Evolutionary conservation across 1,140 invertebrate genomes (phyloP).

Genomic region (Metaphire vulgaris): DNA sequence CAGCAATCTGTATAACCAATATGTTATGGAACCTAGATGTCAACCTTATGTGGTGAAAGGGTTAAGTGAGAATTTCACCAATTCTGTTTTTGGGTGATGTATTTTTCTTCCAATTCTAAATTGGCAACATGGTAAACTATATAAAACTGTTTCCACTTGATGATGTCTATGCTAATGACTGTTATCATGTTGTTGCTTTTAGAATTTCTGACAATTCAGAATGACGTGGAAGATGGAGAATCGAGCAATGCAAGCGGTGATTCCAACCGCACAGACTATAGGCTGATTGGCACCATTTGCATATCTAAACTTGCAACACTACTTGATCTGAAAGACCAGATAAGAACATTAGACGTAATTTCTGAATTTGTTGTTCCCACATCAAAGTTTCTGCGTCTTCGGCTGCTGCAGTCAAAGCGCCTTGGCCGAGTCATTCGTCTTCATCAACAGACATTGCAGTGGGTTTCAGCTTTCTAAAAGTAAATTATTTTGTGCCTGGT

Average conservation of each 20-base stretch:
- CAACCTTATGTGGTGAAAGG: too few relatives aligned
- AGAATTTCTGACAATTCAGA: background rate
- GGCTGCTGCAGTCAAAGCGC: slow-evolving; percentile 34
- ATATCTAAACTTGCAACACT: slow-evolving; percentile 36
- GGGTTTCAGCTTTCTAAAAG: slow-evolving; percentile 10
- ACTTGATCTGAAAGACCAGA: slow-evolving; percentile 38
- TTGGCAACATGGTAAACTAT: too few relatives aligned
- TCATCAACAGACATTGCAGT: slow-evolving; percentile 36
- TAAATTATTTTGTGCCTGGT: too few relatives aligned
- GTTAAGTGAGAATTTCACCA: too few relatives aligned
- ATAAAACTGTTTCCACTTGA: too few relatives aligned
- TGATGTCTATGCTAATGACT: too few relatives aligned
- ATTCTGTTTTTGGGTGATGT: too few relatives aligned
- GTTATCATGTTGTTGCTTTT: background rate
- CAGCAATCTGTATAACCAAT: too few relatives aligned
- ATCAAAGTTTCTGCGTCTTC: slow-evolving; percentile 36
- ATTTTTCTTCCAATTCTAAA: too few relatives aligned
- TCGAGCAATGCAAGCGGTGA: too few relatives aligned
- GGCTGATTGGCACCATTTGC: slow-evolving; percentile 36
- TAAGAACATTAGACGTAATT: slow-evolving; percentile 35
- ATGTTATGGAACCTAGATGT: too few relatives aligned
- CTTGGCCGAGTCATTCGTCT: slow-evolving; percentile 35
- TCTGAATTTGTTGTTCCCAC: slow-evolving; percentile 32
- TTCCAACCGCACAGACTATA: slow-evolving; percentile 17
- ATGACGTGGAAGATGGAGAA: background rate